Conservation (phyloP, 2,797 vertebrate species). For the Antrozous pallidus region DNA sequence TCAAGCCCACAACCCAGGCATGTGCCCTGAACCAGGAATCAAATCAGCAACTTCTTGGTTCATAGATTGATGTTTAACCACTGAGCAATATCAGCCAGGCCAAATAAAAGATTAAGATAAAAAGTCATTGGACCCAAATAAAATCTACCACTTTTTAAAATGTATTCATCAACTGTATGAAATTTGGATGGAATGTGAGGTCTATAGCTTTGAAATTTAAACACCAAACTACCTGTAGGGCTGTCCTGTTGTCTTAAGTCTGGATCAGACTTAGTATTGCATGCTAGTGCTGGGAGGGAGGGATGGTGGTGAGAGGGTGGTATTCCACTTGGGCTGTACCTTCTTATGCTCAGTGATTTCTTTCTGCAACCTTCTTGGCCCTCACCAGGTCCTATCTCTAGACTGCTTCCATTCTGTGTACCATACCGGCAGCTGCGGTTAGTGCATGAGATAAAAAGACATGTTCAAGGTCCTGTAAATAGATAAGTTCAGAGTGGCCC, state of each 20-base stretch:
- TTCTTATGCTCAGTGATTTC: not conserved
- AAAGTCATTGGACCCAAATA: not conserved
- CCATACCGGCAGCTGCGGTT: not conserved
- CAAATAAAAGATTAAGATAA: conserved; percentile 15
- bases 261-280: not conserved
- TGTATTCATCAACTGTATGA: not conserved
- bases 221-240: not conserved
- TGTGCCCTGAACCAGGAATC: no score
- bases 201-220: conserved; percentile 20
- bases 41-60: no score
- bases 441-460: not conserved
- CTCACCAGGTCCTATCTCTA: not conserved
- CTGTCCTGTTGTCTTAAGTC: not conserved
- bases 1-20: no score
- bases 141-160: not conserved
- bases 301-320: not conserved
- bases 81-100: no score
- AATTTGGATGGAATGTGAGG: not conserved
- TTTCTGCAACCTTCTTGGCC: not conserved
- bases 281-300: not conserved
- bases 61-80: no score
- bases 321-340: not conserved
- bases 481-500: not conserved
- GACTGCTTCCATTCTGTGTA: not conserved
- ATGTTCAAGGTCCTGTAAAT: not conserved